Percentiles rank a stretch among this genome's conserved stretches.
Conservation (phyloP, 2,113 vertebrate species). For the Dipodomys stephensi region DNA sequence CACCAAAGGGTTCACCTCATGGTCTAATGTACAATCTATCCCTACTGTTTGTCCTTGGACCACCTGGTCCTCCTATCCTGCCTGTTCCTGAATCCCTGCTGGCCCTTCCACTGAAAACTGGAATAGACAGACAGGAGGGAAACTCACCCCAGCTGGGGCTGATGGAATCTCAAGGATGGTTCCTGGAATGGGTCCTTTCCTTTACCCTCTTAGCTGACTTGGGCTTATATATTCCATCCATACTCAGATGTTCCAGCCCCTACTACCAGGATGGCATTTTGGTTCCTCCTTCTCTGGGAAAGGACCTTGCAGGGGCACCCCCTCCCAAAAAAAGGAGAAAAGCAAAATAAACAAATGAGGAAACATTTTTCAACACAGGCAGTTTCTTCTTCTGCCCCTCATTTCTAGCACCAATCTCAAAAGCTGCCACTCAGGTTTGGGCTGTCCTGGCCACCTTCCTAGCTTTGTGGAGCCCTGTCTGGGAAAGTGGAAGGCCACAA, state of each 20-base stretch:
- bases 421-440: not conserved
- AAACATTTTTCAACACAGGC: constrained; percentile 69
- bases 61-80: not conserved
- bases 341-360: constrained; percentile 28
- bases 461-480: not conserved
- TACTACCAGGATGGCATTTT: constrained; percentile 35
- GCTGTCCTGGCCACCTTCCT: not conserved
- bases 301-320: constrained; percentile 68
- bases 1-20: constrained; percentile 81
- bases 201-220: not conserved
- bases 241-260: constrained; percentile 57
- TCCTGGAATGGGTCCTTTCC: constrained; percentile 49
- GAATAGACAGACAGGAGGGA: constrained; percentile 23
- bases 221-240: constrained; percentile 60
- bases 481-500: not conserved
- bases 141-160: not conserved
- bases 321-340: constrained; percentile 10
- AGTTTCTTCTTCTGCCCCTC: constrained; percentile 52
- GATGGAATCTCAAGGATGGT: constrained; percentile 43
- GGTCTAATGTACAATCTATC: constrained; percentile 81
- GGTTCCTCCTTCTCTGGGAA: constrained; percentile 33
- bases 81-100: not conserved
- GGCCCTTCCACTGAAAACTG: not conserved
- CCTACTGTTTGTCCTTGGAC: constrained; percentile 50
- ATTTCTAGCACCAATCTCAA: not conserved